Conservation (phyloP, 2,113 vertebrate genomes). For the Solea senegalensis region DNA sequence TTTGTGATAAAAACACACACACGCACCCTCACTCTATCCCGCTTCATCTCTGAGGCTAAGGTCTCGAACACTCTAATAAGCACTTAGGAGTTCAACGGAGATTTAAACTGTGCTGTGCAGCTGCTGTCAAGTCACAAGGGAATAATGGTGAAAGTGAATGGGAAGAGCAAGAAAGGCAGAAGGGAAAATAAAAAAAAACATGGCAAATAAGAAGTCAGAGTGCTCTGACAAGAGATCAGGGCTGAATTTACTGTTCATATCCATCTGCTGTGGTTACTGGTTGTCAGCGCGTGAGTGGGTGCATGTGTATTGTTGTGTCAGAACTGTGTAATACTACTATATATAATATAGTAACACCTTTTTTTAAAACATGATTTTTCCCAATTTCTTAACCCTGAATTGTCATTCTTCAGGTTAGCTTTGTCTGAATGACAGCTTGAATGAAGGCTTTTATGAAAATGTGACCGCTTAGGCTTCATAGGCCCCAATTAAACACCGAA, state of each 20-base stretch:
- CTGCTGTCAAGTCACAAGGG: constrained; percentile 28
- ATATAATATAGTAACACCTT: no score
- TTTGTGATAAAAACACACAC: constrained; percentile 17
- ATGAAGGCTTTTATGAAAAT: no score
- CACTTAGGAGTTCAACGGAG: constrained; percentile 57
- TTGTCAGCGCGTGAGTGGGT: background rate
- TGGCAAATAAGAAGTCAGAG: constrained; percentile 5
- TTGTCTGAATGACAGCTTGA: no score
- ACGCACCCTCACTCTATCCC: constrained; percentile 4
- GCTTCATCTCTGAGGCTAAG: constrained; percentile 33
- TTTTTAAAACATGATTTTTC: no score
- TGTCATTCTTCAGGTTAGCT: no score
- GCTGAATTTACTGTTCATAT: constrained; percentile 32
- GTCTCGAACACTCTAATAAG: constrained; percentile 60
- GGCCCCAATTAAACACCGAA: no score
- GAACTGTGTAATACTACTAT: no score
- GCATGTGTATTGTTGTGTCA: background rate
- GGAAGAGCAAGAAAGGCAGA: background rate
- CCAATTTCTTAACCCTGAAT: no score
- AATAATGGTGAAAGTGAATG: constrained; percentile 19
- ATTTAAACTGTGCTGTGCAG: constrained; percentile 48
- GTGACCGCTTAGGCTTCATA: no score
- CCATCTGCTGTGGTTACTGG: constrained; percentile 6
- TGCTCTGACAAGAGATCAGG: background rate
- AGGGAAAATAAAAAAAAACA: background rate